phyloP scores from a whole-genome alignment of 2,797 vertebrate species.

The Peromyscus nudipes region DNA sequence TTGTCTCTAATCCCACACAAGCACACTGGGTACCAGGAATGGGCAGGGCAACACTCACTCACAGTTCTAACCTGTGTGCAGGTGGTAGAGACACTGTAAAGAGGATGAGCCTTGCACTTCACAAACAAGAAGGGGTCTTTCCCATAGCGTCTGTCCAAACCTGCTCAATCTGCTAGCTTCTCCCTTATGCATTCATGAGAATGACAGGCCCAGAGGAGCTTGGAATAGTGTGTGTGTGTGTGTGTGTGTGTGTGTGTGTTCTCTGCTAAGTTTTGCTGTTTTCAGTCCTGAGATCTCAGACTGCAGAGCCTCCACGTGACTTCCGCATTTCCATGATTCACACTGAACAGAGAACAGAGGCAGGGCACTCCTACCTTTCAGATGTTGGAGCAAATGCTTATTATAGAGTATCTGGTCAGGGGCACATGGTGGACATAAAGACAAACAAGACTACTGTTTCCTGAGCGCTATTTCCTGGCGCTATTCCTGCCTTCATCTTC shows the following conservation, averaged over 20 bases:
- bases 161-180: background rate
- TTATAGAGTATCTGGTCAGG: background rate
- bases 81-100: background rate
- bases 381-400: constrained; percentile 6
- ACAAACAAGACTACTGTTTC: background rate
- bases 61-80: background rate
- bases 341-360: background rate
- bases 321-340: background rate
- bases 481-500: background rate
- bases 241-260: background rate
- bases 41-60: background rate
- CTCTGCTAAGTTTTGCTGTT: background rate
- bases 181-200: background rate
- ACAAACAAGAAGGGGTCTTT: background rate
- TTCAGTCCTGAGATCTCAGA: background rate
- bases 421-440: background rate
- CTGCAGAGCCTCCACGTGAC: background rate
- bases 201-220: background rate
- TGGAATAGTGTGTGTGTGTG: background rate
- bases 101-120: constrained; percentile 25
- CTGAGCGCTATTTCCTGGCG: background rate
- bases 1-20: background rate
- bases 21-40: background rate
- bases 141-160: background rate
- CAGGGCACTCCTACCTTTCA: background rate